Base-by-base conservation (phyloP, 2,888 invertebrate species). In the Platycheirus rosarum region DNA sequence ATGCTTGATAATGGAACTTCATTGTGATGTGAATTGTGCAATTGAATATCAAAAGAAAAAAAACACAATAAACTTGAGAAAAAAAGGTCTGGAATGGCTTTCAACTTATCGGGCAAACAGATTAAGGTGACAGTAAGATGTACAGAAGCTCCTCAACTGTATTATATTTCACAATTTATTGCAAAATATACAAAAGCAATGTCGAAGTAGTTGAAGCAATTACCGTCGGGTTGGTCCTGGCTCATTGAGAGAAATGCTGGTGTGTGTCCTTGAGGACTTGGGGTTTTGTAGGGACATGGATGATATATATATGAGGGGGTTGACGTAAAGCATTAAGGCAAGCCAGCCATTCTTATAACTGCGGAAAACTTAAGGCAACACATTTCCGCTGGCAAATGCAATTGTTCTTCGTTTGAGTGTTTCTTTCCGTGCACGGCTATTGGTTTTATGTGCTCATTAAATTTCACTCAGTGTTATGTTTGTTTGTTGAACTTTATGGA, bases 381-480 rank as follows among this genome's bases (percentile, higher is more conserved):
- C 48, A 60, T 57, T 74, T 55, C 53, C 51, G 18, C 16, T 40
- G 42, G 29, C 70, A 40, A 37, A 65, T 46, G 46, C 32, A 35
- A 60, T 66, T 68, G 68, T 20, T 62, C n/a, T 62, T 53, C 62
- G 14, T 60, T 69, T 69, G 23, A 55, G 51, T 62, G 37, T 37
- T 51, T 26, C 29, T 51, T 53, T 32, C 40, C 75, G 60, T 76
- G 63, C 76, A 55, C 23, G 48, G 32, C 20, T 20, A 76, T 76
- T 63, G 70, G 70, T 76, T 70, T 76, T 63, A 63, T 63, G 29
- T 63, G 29, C 40, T 63, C 70, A 49, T 76, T 76, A 63, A 70
- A 70, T 63, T 76, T 42, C 53, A 63, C 63, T 76, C 69, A 60
- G 48, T 20, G 11, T 18, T 26, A 23, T 60, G 42, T 60, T 49